These are phyloP conservation scores for Rhinichthys osculus DNA, from an alignment of 2,797 vertebrate genomes.

Conservation along the genomic window DNA sequence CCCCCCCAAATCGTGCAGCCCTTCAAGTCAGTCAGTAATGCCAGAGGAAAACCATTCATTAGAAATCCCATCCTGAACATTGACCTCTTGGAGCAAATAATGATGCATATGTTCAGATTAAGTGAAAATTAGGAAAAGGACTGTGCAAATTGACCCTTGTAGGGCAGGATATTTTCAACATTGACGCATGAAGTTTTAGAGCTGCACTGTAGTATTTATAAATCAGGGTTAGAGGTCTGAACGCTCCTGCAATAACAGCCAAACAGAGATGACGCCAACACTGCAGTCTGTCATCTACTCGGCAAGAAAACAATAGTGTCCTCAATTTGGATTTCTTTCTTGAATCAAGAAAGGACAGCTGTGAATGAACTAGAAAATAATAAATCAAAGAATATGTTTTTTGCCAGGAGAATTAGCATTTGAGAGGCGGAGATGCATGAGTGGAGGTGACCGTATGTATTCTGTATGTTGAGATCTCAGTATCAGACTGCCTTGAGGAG, in stretches of 20 bases:
- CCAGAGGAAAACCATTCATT: background rate
- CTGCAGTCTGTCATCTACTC: slow-evolving; percentile 6
- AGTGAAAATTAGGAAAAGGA: background rate
- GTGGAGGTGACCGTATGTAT: slow-evolving; percentile 67
- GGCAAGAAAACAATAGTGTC: background rate
- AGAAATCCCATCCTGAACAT: background rate
- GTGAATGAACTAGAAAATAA: background rate
- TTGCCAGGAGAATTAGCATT: background rate
- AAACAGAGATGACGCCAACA: slow-evolving; percentile 3
- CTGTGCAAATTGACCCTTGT: background rate
- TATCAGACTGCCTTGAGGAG: background rate
- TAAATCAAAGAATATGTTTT: background rate
- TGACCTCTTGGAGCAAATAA: background rate
- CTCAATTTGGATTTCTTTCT: background rate
- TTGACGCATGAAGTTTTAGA: background rate
- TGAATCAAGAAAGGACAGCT: slow-evolving; percentile 3
- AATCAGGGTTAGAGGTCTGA: background rate
- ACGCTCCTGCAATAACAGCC: background rate
- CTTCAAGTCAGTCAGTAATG: too few relatives aligned
- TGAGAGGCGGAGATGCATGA: slow-evolving; percentile 27
- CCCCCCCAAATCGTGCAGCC: too few relatives aligned
- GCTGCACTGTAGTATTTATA: background rate
- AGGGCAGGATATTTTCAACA: background rate
- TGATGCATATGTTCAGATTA: background rate
- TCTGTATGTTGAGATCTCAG: slow-evolving; percentile 75